A percentile compares a stretch with the other conserved stretches of the same genome.
Conservation (phyloP, 2,797 vertebrate genomes). For the Lacerta viridis region DNA sequence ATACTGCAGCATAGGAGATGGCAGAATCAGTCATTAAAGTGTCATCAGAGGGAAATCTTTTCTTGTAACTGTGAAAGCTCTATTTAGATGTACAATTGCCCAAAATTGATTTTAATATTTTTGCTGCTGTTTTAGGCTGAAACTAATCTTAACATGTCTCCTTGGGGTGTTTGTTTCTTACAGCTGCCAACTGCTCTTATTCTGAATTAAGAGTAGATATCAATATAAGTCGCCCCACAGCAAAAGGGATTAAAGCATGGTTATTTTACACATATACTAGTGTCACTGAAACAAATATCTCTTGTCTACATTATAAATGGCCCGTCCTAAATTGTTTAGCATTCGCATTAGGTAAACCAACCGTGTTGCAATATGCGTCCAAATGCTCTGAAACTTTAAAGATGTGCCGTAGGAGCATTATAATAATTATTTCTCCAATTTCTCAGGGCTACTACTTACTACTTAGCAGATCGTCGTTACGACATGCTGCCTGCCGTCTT, state of each 20-base stretch:
- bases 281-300: background rate
- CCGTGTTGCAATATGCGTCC: background rate
- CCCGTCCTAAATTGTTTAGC: background rate
- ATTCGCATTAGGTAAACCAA: background rate
- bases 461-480: slow-evolving; percentile 92
- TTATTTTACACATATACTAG: background rate
- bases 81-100: slow-evolving; percentile 7
- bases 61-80: background rate
- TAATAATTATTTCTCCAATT: slow-evolving; percentile 9
- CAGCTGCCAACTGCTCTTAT: slow-evolving; percentile 15
- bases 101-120: background rate
- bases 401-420: background rate
- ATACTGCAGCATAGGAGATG: background rate
- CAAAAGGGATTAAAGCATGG: background rate
- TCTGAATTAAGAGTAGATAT: background rate
- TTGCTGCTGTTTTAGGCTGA: background rate
- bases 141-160: slow-evolving; percentile 1
- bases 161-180: background rate
- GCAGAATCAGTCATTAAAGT: background rate
- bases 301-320: background rate
- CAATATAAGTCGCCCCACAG: background rate
- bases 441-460: slow-evolving; percentile 93
- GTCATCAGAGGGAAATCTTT: background rate
- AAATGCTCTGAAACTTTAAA: background rate
- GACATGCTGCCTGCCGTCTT: slow-evolving; percentile 94